Base-by-base conservation (phyloP, 2,888 invertebrate species). In the Calephelis perditalis region DNA sequence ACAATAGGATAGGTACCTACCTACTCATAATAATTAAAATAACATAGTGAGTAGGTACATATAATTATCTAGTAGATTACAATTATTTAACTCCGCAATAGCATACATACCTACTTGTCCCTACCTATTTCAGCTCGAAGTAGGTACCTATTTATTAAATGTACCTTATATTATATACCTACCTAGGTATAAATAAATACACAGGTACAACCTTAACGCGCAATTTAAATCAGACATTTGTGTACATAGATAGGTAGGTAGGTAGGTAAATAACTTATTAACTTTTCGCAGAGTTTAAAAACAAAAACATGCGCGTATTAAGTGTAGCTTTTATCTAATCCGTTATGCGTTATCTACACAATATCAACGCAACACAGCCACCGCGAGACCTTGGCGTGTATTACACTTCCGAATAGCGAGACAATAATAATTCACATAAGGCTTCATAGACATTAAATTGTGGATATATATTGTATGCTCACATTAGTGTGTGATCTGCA, bases 311-410 rank as follows among this genome's bases (percentile, higher is more conserved):
- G 57, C 58, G 61, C 59, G 62, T 65, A 76, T 77, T 79, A 75
- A 75, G 79, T 83, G 81, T 80, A 80, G 70, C 70, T 58, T 72
- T 79, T 85, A 89, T 89, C 89, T 88, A 71, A 87, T 87, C 88
- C 77, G 73, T 52, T 52, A 52, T 26, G 11, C 35, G 36, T 77
- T 87, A 89, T 84, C 87, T 76, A 78, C 75, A 76, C 80, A 85
- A 87, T 88, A 85, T 84, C 81, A 81, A 79, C 78, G 80, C 74
- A 77, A 78, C 79, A 72, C 78, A 73, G 73, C 78, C 75, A 70
- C 68, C 67, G 70, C 70, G 60, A 67, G 68, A 63, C 69, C 67
- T 68, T 66, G 65, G 69, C 63, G 62, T 69, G 64, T 61, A 64
- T 62, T 44, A 26, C 26, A 55, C 59, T 36, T 37, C 46, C 56